Base-by-base conservation (phyloP, 2,797 vertebrate genomes). In the Chelmon rostratus region DNA sequence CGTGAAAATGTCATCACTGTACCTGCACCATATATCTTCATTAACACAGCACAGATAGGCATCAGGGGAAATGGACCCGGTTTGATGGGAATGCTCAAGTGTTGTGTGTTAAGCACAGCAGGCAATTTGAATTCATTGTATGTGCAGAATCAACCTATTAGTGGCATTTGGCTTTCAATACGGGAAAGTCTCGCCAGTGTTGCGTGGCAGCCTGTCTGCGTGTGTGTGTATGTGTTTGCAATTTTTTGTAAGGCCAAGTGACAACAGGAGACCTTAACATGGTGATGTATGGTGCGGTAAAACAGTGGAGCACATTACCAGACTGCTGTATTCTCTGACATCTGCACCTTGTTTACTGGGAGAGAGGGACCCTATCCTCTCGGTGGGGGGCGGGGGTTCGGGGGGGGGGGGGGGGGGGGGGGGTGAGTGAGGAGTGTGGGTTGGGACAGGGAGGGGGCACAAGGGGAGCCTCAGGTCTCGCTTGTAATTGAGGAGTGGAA, bases 11-110 rank as follows among this genome's bases (percentile, higher is more conserved):
- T 91, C 90, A 90, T 86, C 78, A 59, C 70, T 73, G 64, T 83
- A 91, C 90, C 90, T 92, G 86, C 4, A 21, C 70, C 71, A 90
- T 92, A 87, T 49, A 81, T 94, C 92, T 93, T 93, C 93, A 93
- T 93, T 92, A 92, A 81, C 37, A 40, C 49, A 40, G 78, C 73
- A 21, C 66, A 87, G 85, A 91, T 79, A 82, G 85, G 85, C 89
- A 89, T 84, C 80, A 16, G 79, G 89, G 85, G 83, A 90, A 90
- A 85, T 84, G 42, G 46, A 78, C 73, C 44, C 84, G 65, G 83
- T 85, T 86, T 87, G 86, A 88, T 78, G 79, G 82, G 76, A 81
- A 88, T 66, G 73, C 87, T 85, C 68, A 57, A 85, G 81, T 81
- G 73, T 58, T 69, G 79, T 56, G 67, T 42, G 67, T 88, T 84